Percentiles rank a stretch among this genome's conserved stretches.
Evolutionary conservation across 1,140 invertebrate species (phyloP).

Genomic region (Asobara japonica): DNA sequence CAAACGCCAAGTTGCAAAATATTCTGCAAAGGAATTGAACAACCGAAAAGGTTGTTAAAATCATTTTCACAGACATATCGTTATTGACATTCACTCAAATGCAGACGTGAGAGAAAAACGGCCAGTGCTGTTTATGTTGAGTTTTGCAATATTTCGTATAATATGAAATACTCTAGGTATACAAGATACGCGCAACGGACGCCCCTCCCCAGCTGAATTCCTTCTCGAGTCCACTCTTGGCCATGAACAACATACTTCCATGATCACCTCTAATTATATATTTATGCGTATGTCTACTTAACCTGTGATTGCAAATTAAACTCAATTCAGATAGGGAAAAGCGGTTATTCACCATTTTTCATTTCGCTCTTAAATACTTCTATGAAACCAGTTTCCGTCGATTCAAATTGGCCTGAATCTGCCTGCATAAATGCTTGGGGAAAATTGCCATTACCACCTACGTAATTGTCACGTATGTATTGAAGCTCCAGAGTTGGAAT

Average conservation of each 20-base stretch:
- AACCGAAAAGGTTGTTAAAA: background rate
- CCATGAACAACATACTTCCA: conserved; percentile 24
- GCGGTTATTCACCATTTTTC: conserved; percentile 2
- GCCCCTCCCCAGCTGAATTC: background rate
- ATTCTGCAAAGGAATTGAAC: background rate
- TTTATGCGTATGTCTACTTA: background rate
- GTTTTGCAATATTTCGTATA: background rate
- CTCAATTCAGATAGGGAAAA: background rate
- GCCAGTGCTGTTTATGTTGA: background rate
- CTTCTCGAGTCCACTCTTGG: conserved; percentile 3
- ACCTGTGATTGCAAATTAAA: background rate
- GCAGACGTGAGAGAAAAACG: background rate
- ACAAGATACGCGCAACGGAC: background rate
- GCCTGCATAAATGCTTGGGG: background rate
- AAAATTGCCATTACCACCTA: background rate
- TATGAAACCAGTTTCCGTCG: background rate
- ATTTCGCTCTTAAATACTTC: background rate
- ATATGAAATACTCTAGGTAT: background rate
- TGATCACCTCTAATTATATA: conserved; percentile 9
- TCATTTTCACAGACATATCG: background rate
- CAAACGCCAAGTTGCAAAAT: background rate
- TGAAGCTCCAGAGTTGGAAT: background rate
- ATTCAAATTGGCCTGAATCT: conserved; percentile 8
- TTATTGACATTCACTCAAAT: conserved; percentile 31
- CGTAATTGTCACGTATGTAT: background rate